Conservation (phyloP, 2,113 vertebrate genomes). For the Callionymus lyra region DNA sequence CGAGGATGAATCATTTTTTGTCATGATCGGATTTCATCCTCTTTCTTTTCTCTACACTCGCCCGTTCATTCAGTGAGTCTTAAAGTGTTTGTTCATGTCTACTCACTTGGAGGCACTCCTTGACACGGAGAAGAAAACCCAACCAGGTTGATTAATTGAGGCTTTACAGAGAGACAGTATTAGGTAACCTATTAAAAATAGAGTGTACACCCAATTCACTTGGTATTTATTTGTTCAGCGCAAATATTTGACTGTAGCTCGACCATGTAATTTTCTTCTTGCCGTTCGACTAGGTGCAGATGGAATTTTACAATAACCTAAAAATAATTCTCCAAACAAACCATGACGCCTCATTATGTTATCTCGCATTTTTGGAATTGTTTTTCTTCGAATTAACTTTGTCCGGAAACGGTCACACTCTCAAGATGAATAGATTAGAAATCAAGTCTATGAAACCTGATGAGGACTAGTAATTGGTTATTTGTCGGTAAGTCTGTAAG, state of each 20-base stretch:
- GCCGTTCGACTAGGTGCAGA: slow-evolving; percentile 22
- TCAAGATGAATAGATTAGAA: too few species aligned
- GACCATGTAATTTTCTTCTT: slow-evolving; percentile 28
- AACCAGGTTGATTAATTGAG: slow-evolving; percentile 29
- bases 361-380: slow-evolving; percentile 9
- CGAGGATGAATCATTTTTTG: too few species aligned
- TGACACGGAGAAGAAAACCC: slow-evolving; percentile 22
- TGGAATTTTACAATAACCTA: slow-evolving; percentile 49
- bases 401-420: too few species aligned
- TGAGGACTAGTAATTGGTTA: too few species aligned
- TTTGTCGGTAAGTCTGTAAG: too few species aligned
- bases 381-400: too few species aligned
- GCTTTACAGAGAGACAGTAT: slow-evolving; percentile 23
- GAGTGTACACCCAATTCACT: slow-evolving; percentile 34
- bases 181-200: slow-evolving; percentile 39
- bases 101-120: slow-evolving; percentile 32
- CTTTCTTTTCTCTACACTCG: too few species aligned
- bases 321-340: slow-evolving; percentile 19
- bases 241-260: slow-evolving; percentile 40
- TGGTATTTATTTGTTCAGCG: slow-evolving; percentile 31
- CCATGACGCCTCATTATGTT: slow-evolving; percentile 25
- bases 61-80: too few species aligned
- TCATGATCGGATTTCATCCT: too few species aligned
- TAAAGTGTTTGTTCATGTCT: slow-evolving; percentile 33
- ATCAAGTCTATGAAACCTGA: too few species aligned